Base-by-base conservation (phyloP, 1,140 invertebrate genomes). In the Cyclina sinensis region DNA sequence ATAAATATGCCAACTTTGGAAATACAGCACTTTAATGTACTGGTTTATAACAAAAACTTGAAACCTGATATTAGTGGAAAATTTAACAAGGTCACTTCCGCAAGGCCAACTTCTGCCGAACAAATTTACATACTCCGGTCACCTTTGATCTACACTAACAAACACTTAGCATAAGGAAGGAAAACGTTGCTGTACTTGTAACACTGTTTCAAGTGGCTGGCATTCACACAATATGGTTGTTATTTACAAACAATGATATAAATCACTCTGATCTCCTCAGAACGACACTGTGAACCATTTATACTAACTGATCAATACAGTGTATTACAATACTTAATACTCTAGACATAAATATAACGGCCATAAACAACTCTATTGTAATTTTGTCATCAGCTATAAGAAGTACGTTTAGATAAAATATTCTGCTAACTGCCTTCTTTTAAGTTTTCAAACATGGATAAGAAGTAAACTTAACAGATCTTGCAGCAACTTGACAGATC, bases 201-300 rank as follows among this genome's bases (percentile, higher is more conserved):
- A 37, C 24, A 70, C 32, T 1, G 21, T 37, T 37, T 70, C 65
- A 37, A 70, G 65, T 37, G 65, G 32, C 32, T 37, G 32, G 65
- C 35, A 70, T 35, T n/a, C 65, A 2, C 65, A 70, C 30, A 24
- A 70, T 70, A 70, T 70, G 65, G 32, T 35, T 18, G 9, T 70
- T 70, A 39, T 70, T 70, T 70, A 70, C 65, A 37, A 70, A 70
- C 24, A 30, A 65, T 9, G 32, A 37, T 27, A 70, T 70, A 37
- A 37, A 70, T 70, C 32, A 27, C 35, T 11, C 65, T 5, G 27
- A 4, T 37, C 32, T 70, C 65, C 65, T 27, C 65, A 14, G 27
- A 21, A 18, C 37, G 65, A 70, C 65, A 70, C 16, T 39, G 5
- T 24, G 18, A 5, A 27, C 3, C 21, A 18, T 62, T 62, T 24